Percentiles rank a stretch among this genome's conserved stretches.
These are phyloP conservation scores for Macaca nemestrina DNA, from an alignment of 2,113 vertebrate species.

Conservation along the genomic window DNA sequence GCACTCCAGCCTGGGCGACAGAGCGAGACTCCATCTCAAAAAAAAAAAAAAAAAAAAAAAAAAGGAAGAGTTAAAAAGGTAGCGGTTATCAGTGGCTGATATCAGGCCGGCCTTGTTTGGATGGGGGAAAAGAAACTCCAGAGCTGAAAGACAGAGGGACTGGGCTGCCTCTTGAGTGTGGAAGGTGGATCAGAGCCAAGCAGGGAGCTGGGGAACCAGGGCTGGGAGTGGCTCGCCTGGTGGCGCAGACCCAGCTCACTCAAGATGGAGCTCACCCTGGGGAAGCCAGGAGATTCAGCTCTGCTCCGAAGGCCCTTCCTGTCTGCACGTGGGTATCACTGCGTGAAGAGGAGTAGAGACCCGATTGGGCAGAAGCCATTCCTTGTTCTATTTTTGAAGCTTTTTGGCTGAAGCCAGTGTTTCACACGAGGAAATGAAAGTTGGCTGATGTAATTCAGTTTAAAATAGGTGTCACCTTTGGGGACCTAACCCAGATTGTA, in stretches of 20 bases:
- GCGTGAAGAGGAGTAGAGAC: slow-evolving; percentile 42
- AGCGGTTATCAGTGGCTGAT: neutral
- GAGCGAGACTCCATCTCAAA: no score
- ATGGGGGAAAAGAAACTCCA: neutral
- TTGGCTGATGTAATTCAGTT: slow-evolving; percentile 75
- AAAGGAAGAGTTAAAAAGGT: neutral
- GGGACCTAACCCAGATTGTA: slow-evolving; percentile 78
- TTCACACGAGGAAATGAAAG: slow-evolving; percentile 77
- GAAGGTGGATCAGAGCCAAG: neutral
- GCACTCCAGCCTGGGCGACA: no score
- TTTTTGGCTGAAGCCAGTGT: slow-evolving; percentile 74
- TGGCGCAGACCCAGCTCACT: neutral
- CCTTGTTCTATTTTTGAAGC: slow-evolving; percentile 76
- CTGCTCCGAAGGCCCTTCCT: neutral
- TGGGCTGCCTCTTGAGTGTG: neutral
- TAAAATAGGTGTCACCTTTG: slow-evolving; percentile 80
- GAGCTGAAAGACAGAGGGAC: neutral
- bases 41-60: neutral
- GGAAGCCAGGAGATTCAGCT: neutral
- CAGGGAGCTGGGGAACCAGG: neutral
- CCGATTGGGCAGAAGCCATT: slow-evolving; percentile 54
- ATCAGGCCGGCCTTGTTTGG: neutral
- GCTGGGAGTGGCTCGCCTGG: neutral
- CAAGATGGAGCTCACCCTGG: neutral
- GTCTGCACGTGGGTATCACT: neutral